Conservation (phyloP, 2,113 vertebrate species). For the Nothoprocta pentlandii region DNA sequence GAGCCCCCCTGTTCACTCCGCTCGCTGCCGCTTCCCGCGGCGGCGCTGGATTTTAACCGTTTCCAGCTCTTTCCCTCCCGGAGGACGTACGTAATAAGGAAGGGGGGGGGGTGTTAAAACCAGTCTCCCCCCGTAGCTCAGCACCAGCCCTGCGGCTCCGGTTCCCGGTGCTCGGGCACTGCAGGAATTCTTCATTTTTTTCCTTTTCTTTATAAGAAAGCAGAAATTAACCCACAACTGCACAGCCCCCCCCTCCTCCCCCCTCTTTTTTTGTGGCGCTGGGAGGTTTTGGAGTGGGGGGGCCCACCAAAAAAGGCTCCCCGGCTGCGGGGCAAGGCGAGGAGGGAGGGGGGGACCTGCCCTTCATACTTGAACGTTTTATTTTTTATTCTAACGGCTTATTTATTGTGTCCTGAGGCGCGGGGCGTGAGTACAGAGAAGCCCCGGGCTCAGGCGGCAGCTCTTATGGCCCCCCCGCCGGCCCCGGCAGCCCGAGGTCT, state of each 20-base stretch:
- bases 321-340: background rate
- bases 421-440: conserved; percentile 93
- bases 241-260: background rate
- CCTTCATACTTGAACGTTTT: conserved; percentile 85
- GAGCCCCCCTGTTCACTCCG: no score
- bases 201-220: conserved; percentile 76
- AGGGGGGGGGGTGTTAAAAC: conserved; percentile 50
- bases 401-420: conserved; percentile 90
- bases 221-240: conserved; percentile 30
- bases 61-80: conserved; percentile 53
- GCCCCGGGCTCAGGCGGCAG: conserved; percentile 86
- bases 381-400: conserved; percentile 84
- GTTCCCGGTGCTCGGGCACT: conserved; percentile 78
- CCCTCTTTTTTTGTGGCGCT: background rate
- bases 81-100: conserved; percentile 84
- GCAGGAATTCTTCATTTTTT: conserved; percentile 36
- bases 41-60: conserved; percentile 67
- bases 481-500: conserved; percentile 85
- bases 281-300: conserved; percentile 60
- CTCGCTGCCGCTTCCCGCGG: no score
- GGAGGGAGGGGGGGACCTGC: conserved; percentile 48
- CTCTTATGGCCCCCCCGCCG: conserved; percentile 80
- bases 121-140: conserved; percentile 62
- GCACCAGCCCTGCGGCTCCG: conserved; percentile 76
- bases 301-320: background rate